A percentile compares a stretch with the other conserved stretches of the same genome.
phyloP scores from a whole-genome alignment of 2,888 invertebrate genomes.

The Cephus nigrinus region DNA sequence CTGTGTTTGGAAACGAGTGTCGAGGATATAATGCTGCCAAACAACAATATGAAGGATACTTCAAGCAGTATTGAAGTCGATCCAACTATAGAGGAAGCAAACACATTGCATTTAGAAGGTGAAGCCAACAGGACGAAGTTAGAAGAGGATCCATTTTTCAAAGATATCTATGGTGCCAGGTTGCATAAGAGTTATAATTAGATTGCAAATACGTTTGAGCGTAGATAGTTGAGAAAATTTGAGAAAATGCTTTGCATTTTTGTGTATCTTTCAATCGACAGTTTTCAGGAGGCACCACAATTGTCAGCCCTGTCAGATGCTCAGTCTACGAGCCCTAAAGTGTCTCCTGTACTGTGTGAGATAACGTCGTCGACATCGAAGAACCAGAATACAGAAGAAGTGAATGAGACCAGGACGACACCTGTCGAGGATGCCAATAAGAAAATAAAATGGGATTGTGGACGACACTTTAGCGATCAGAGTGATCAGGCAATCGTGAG shows the following conservation, averaged over 20 bases:
- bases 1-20: conserved; percentile 20
- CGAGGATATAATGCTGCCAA: conserved; percentile 27
- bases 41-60: conserved; percentile 12
- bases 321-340: not conserved
- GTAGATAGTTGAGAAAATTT: not conserved
- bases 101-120: not conserved
- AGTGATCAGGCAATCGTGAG: not conserved
- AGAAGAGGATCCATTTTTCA: not conserved
- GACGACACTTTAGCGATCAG: conserved; percentile 36
- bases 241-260: not conserved
- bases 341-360: not conserved
- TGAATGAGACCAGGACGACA: not conserved
- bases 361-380: not conserved
- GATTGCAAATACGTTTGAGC: not conserved
- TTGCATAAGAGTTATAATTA: not conserved
- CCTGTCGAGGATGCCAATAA: conserved; percentile 31
- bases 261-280: not conserved
- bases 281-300: not conserved
- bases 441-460: conserved; percentile 40
- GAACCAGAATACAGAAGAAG: not conserved
- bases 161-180: conserved; percentile 22
- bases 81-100: conserved; percentile 8
- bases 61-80: conserved; percentile 16
- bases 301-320: not conserved
- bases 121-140: not conserved